These are phyloP conservation scores for Trididemnum clinides DNA, from an alignment of 23 tunicate species.

Conservation along the genomic window DNA sequence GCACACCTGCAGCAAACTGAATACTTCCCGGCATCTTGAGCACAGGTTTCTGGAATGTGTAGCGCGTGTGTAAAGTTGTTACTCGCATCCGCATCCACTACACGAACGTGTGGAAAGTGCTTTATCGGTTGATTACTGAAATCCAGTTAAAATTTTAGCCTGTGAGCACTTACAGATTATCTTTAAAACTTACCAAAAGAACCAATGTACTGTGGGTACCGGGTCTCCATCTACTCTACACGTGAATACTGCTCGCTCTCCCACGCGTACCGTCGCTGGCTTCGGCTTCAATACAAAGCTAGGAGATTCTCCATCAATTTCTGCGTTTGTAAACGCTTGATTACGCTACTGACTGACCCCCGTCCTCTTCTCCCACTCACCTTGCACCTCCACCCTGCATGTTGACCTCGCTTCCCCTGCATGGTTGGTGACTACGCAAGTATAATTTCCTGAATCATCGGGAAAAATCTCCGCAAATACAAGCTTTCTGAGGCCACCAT, in stretches of 20 bases:
- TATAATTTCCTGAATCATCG: conserved; percentile 71
- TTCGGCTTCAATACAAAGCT: conserved; percentile 70
- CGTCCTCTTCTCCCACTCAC: no score
- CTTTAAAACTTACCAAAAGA: conserved; percentile 55
- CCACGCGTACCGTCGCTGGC: conserved; percentile 59
- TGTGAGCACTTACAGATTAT: not conserved
- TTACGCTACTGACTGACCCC: not conserved
- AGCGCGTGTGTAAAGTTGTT: conserved; percentile 77
- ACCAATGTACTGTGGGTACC: conserved; percentile 66
- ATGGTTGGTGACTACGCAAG: conserved; percentile 61
- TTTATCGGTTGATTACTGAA: conserved; percentile 64
- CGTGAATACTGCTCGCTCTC: conserved; percentile 60
- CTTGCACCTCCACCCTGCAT: conserved; percentile 72
- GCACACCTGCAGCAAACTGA: conserved; percentile 83
- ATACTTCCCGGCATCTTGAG: conserved; percentile 90
- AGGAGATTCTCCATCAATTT: conserved; percentile 88
- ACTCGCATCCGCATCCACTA: conserved; percentile 28
- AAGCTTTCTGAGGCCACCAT: conserved; percentile 51
- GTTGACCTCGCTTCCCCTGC: conserved; percentile 56
- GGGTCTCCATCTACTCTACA: conserved; percentile 92
- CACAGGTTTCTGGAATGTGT: conserved; percentile 46
- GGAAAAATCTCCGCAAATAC: conserved; percentile 82
- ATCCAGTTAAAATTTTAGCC: not conserved
- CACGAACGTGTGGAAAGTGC: conserved; percentile 10
- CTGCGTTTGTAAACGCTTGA: conserved; percentile 19